phyloP scores from a whole-genome alignment of 2,113 vertebrate genomes.

The Gracilinanus agilis region DNA sequence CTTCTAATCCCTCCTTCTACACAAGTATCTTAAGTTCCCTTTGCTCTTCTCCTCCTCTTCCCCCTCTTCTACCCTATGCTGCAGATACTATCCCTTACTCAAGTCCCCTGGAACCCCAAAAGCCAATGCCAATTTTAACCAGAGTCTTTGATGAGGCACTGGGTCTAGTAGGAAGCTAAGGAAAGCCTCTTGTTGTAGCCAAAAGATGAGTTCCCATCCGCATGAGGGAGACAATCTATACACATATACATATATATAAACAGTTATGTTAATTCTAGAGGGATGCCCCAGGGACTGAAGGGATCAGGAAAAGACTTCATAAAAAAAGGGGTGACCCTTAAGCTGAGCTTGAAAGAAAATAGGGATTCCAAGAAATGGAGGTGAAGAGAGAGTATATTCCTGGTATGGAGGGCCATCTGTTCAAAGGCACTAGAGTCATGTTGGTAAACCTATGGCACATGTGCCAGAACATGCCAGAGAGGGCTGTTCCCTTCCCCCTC shows the following conservation, averaged over 20 bases:
- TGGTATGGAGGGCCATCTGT: not conserved
- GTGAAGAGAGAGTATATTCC: not conserved
- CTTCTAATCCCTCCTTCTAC: not conserved
- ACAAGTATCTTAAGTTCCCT: not conserved
- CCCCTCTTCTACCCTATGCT: no score
- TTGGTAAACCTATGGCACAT: no score
- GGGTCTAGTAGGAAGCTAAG: not conserved
- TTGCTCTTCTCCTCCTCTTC: no score
- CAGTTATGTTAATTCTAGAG: not conserved
- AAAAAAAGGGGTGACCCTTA: not conserved
- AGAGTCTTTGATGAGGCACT: not conserved
- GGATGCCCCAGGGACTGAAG: not conserved
- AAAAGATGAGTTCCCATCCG: not conserved
- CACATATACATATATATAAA: not conserved
- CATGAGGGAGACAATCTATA: not conserved
- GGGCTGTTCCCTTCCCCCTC: no score
- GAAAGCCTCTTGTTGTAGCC: not conserved
- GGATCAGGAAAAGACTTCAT: not conserved
- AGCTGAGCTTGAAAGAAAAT: not conserved
- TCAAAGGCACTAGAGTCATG: no score
- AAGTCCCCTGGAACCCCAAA: not conserved
- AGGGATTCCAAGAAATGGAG: not conserved
- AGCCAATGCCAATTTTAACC: not conserved
- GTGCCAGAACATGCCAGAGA: no score
- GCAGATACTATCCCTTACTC: not conserved